Base-by-base conservation (phyloP, 2,888 invertebrate species). In the Koerneria pararmatus region DNA sequence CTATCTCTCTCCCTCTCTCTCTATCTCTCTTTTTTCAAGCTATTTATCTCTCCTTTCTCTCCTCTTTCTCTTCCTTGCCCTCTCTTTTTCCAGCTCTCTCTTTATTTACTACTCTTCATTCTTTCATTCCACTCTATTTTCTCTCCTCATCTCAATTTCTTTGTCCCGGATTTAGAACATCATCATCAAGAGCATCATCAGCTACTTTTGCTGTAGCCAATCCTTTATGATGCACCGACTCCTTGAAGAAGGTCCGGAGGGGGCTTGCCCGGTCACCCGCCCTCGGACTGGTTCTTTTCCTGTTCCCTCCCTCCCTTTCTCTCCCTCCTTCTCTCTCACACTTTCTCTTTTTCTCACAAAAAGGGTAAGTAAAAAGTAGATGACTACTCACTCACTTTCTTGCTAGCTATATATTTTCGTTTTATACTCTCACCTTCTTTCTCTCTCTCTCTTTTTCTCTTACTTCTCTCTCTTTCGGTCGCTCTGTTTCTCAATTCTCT, bases 201-300 rank as follows among this genome's bases (percentile, higher is more conserved):
- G 11, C 46, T 46, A 15, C 46, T 46, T 11, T 46, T n/a, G 11
- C 46, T 46, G n/a, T 46, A 15, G 11, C 11, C 46, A 46, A 46
- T 15, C 46, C 19, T 6, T 35, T 46, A 60, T 49, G 48, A 48
- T 60, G 60, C 60, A 46, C 49, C 60, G 35, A 48, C 59, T 46
- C n/a, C n/a, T n/a, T n/a, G n/a, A n/a, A n/a, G n/a, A n/a, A n/a
- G n/a, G n/a, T n/a, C n/a, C n/a, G n/a, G n/a, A n/a, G n/a, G n/a
- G n/a, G n/a, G n/a, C n/a, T n/a, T n/a, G n/a, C n/a, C n/a, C n/a
- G n/a, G n/a, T n/a, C n/a, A n/a, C n/a, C n/a, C n/a, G n/a, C 46
- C 60, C 31, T 60, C 60, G 49, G 46, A 46, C 46, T 51, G 5
- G 19, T 41, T 58, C 58, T 58, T 58, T 58, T 41, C 37, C 58